phyloP scores from a whole-genome alignment of 92 coral and sea anemone genomes.

The Hydrozoanthus gracilis region DNA sequence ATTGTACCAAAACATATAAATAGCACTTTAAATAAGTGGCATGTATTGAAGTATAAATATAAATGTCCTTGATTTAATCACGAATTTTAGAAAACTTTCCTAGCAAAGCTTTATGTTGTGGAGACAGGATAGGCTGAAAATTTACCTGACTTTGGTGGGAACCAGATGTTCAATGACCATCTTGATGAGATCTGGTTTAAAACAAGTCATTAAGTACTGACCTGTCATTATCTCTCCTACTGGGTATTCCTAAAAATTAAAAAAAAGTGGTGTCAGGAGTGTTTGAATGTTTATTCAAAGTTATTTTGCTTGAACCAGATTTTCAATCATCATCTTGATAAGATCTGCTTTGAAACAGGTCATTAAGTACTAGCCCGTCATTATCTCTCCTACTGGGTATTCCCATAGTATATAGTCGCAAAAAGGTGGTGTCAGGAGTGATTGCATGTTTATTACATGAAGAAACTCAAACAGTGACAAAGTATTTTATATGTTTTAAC shows the following conservation, averaged over 20 bases:
- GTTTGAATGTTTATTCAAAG: no score
- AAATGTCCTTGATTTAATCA: not conserved
- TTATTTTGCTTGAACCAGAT: constrained; percentile 75
- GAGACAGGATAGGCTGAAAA: no score
- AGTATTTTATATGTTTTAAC: not conserved
- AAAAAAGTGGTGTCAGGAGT: not conserved
- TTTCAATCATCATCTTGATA: constrained; percentile 72
- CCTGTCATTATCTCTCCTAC: constrained; percentile 88
- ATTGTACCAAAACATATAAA: no score
- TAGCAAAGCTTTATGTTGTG: not conserved
- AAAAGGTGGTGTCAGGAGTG: not conserved
- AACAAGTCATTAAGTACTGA: constrained; percentile 62
- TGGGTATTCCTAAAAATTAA: constrained; percentile 60
- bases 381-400: constrained; percentile 74
- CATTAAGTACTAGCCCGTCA: constrained; percentile 76
- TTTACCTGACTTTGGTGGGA: constrained; percentile 88
- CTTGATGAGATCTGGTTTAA: constrained; percentile 83
- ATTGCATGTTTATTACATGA: no score
- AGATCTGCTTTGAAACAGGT: constrained; percentile 75
- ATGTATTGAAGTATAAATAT: not conserved
- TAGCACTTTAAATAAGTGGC: no score
- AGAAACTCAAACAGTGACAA: not conserved
- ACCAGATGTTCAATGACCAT: constrained; percentile 75
- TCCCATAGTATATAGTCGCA: constrained; percentile 48
- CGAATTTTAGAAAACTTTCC: not conserved